Evolutionary conservation across 2,797 vertebrate genomes (phyloP), one percentile per base, ranked within the genome.

Genomic region (Peromyscus attwateri): DNA sequence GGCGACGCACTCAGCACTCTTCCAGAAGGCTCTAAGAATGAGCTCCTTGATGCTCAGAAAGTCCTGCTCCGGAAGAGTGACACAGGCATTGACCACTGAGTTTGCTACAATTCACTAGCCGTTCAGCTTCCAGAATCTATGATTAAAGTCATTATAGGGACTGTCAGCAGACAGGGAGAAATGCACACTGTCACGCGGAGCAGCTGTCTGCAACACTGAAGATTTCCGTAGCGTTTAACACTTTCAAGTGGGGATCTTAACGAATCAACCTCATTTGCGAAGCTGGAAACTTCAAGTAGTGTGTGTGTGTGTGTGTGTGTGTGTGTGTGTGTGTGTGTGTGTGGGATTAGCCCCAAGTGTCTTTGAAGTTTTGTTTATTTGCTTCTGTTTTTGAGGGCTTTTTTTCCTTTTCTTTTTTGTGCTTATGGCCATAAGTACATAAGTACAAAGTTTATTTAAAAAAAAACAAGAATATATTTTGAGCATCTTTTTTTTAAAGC

Each of bases 141-240:
- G 98, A 99, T 99, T 99, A 99, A 99, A 99, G 98, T 98, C 98
- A 98, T 98, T 99, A 99, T 98, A 97, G 97, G 91, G 98, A 98
- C 98, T 99, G 98, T 99, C 99, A 99, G 98, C 91, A 98, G 98
- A 93, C 97, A 91, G 94, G 96, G 97, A 97, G 95, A 97, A 98
- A 98, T 98, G 98, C 96, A 97, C 98, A 98, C 98, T 98, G 98
- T 98, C 98, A 99, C 82, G 97, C 97, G 97, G 98, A 98, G 98
- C 80, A 96, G 97, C 97, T 98, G 97, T 98, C 98, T 98, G 97
- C 98, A 98, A 98, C 94, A 94, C 96, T 96, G 87, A 95, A 88
- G 62, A 95, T 97, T 98, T 97, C 93, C 97, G 90, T 94, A 97
- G 95, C 96, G 88, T 92, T 97, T 98, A 98, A 98, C 75, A 95